Percentiles rank a stretch among this genome's conserved stretches.
phyloP scores from a whole-genome alignment of 2,113 vertebrate genomes.

The Thermophis baileyi region DNA sequence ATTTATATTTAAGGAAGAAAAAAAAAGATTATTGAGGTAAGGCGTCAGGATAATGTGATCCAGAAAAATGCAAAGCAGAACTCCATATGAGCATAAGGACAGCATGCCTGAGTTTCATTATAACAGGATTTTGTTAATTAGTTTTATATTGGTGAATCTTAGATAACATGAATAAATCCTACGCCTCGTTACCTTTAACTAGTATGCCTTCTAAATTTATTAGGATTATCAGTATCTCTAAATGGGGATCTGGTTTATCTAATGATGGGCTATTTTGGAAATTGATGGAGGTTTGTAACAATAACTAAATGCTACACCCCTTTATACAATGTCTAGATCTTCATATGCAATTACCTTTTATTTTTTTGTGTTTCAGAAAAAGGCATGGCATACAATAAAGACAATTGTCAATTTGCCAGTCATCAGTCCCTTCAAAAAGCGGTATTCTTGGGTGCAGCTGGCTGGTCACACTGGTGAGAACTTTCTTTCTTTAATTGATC shows the following conservation, averaged over 20 bases:
- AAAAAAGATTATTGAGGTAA: not conserved
- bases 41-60: not conserved
- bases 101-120: not conserved
- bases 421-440: constrained; percentile 84
- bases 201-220: not conserved
- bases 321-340: not conserved
- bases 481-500: not conserved
- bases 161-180: not conserved
- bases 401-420: constrained; percentile 90
- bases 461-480: constrained; percentile 90
- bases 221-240: not conserved
- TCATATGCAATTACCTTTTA: constrained; percentile 20
- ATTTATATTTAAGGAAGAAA: not conserved
- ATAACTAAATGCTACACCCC: not conserved
- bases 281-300: not conserved
- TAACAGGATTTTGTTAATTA: not conserved
- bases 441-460: constrained; percentile 91
- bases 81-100: not conserved
- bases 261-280: constrained; percentile 14
- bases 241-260: not conserved
- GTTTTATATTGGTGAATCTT: not conserved
- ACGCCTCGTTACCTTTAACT: not conserved
- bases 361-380: constrained; percentile 70
- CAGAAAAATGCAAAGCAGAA: not conserved
- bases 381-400: constrained; percentile 91